Conservation (phyloP, 2,888 invertebrate genomes). For the Thalpophila matura region DNA sequence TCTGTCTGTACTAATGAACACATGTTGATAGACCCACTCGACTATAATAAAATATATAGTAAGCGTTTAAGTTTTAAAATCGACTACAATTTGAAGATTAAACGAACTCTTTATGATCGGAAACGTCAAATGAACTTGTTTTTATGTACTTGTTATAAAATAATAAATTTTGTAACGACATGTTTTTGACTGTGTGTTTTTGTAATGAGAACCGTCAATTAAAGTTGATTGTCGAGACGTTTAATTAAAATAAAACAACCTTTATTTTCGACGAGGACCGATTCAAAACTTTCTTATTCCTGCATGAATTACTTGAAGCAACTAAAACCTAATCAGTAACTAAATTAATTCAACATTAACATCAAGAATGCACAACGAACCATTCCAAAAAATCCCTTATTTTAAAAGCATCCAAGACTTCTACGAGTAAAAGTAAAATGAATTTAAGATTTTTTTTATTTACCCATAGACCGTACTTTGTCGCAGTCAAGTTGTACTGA, state of each 20-base stretch:
- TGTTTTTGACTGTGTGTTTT: constrained; percentile 32
- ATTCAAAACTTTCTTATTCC: constrained; percentile 39
- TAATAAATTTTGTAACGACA: constrained; percentile 44
- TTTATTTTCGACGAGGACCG: neutral
- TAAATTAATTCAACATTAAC: constrained; percentile 25
- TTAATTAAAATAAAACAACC: constrained; percentile 23
- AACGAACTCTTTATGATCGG: constrained; percentile 54
- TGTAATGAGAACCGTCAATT: neutral
- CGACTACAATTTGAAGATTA: constrained; percentile 36
- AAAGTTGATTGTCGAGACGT: constrained; percentile 26
- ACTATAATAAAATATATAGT: constrained; percentile 60
- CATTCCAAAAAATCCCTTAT: neutral
- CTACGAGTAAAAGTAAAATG: constrained; percentile 14
- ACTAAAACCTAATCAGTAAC: constrained; percentile 12
- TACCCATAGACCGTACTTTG: constrained; percentile 12
- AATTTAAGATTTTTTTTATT: constrained; percentile 39
- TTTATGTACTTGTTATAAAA: constrained; percentile 50
- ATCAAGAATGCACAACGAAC: constrained; percentile 21
- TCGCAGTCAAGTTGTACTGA: neutral
- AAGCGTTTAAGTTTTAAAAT: constrained; percentile 58
- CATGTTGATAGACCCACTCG: constrained; percentile 64
- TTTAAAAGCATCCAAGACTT: neutral
- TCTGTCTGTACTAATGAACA: constrained; percentile 71
- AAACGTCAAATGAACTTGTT: constrained; percentile 45
- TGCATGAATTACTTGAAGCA: constrained; percentile 22